Evolutionary conservation across 2,888 invertebrate species (phyloP).

Genomic region (Pinctada fucata): DNA sequence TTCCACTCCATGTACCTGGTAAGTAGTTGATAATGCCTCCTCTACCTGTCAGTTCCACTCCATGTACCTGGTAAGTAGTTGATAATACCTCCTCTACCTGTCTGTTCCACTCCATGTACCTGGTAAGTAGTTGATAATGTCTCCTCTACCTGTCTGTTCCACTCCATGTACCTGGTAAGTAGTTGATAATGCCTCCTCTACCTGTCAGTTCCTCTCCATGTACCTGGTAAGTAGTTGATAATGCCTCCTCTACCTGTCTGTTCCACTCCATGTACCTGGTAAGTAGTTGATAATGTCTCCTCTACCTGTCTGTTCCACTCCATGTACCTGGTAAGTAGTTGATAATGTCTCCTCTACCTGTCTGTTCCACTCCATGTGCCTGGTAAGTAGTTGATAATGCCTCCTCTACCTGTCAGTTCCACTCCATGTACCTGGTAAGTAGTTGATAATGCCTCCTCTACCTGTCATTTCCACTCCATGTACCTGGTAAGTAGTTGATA

Average conservation of each 20-base stretch:
- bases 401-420: conserved; percentile 92
- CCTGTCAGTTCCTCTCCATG: conserved; percentile 89
- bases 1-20: conserved; percentile 89
- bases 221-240: conserved; percentile 81
- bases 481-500: background rate
- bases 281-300: too few relatives aligned
- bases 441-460: conserved; percentile 59
- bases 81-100: too few relatives aligned
- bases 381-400: too few relatives aligned
- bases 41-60: conserved; percentile 11
- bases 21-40: conserved; percentile 73
- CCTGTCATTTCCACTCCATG: conserved; percentile 5
- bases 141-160: too few relatives aligned
- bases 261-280: background rate
- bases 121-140: too few relatives aligned
- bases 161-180: too few relatives aligned
- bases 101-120: too few relatives aligned
- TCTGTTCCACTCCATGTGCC: too few relatives aligned
- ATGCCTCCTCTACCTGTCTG: conserved; percentile 9
- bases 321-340: too few relatives aligned
- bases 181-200: too few relatives aligned
- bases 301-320: too few relatives aligned
- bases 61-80: background rate
- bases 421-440: conserved; percentile 85
- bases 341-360: too few relatives aligned